Evolutionary conservation across 2,888 invertebrate species (phyloP).

Genomic region (Gymnosoma rotundatum): DNA sequence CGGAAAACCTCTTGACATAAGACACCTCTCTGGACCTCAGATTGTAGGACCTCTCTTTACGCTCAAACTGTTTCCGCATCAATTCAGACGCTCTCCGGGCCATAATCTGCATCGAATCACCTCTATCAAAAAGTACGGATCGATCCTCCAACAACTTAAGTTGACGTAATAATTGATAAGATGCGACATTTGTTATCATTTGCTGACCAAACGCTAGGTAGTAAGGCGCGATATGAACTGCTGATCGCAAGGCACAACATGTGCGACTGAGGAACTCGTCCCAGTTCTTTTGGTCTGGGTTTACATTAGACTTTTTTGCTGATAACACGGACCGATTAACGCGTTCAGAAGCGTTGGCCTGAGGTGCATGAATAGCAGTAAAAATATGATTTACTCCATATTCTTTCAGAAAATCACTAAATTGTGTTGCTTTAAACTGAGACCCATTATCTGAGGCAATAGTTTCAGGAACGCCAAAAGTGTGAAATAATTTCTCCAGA

Average conservation of each 20-base stretch:
- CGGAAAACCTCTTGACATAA: constrained; percentile 23
- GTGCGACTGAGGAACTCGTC: constrained; percentile 5
- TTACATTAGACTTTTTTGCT: constrained; percentile 1
- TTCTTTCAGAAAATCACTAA: too few species aligned
- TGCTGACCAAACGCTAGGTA: constrained; percentile 30
- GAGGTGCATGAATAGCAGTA: constrained; percentile 33
- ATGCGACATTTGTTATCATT: constrained; percentile 21
- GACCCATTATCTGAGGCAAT: constrained; percentile 42
- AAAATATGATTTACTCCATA: constrained; percentile 23
- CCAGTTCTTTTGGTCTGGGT: constrained; percentile 30
- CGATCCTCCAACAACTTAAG: constrained; percentile 4
- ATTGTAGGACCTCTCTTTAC: constrained; percentile 30
- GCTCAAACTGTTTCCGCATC: constrained; percentile 17
- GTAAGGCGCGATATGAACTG: constrained; percentile 49
- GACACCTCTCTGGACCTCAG: not conserved
- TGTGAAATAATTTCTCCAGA: constrained; percentile 33
- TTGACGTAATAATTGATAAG: constrained; percentile 4
- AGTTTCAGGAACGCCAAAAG: constrained; percentile 41
- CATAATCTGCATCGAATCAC: constrained; percentile 8
- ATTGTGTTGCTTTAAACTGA: constrained; percentile 27
- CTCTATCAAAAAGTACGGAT: not conserved
- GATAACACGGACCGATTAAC: constrained; percentile 38
- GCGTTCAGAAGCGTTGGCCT: constrained; percentile 39
- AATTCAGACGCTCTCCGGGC: too few species aligned
- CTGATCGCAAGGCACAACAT: constrained; percentile 10